Percentiles rank a stretch among this genome's conserved stretches.
phyloP scores from a whole-genome alignment of 35 echinoderm and acorn worm genomes.

The Apostichopus japonicus region DNA sequence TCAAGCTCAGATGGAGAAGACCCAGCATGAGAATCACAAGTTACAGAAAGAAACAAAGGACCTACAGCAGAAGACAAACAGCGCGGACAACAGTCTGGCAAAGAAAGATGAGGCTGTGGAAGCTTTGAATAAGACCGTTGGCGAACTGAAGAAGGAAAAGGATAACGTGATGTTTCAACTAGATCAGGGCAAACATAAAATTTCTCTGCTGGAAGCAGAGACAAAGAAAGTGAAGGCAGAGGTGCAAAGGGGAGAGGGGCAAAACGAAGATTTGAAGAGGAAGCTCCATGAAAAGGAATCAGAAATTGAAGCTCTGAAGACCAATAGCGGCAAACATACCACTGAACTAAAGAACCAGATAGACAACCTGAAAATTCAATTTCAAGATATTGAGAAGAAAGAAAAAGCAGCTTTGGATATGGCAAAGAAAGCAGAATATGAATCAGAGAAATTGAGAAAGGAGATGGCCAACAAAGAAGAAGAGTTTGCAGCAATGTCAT shows the following conservation, averaged over 20 bases:
- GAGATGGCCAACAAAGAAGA: constrained; percentile 50
- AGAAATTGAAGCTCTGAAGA: constrained; percentile 62
- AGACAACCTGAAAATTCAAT: constrained; percentile 82
- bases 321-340: constrained; percentile 58
- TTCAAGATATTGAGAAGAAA: constrained; percentile 68
- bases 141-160: constrained; percentile 76
- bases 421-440: constrained; percentile 66
- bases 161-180: constrained; percentile 65
- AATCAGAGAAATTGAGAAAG: constrained; percentile 56
- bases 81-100: constrained; percentile 64
- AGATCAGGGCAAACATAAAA: constrained; percentile 76
- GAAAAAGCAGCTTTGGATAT: constrained; percentile 62
- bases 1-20: constrained; percentile 77
- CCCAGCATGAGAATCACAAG: constrained; percentile 59
- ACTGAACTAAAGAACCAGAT: constrained; percentile 75
- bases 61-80: constrained; percentile 58
- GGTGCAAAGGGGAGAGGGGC: constrained; percentile 62
- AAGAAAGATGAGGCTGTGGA: constrained; percentile 62
- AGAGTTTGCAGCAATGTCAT: neutral
- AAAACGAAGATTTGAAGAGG: constrained; percentile 64
- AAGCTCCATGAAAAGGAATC: constrained; percentile 77
- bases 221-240: constrained; percentile 73
- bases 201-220: constrained; percentile 70
- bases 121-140: constrained; percentile 70
- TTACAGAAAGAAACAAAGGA: constrained; percentile 74